A percentile compares a stretch with the other conserved stretches of the same genome.
These are phyloP conservation scores for Chaenocephalus aceratus DNA, from an alignment of 2,113 vertebrate genomes.

Conservation along the genomic window DNA sequence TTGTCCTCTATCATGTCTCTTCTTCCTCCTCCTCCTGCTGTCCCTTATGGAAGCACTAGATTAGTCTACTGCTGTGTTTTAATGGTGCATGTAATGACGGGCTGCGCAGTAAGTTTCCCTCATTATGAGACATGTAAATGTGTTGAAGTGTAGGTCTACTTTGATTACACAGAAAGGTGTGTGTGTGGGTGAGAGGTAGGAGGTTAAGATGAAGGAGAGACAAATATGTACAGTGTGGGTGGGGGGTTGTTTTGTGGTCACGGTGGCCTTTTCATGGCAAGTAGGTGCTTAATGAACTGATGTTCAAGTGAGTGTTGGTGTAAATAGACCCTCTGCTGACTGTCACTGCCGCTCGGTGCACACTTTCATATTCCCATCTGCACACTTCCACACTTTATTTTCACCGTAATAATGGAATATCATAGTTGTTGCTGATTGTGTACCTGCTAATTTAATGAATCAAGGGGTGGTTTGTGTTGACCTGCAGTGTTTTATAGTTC, in stretches of 20 bases:
- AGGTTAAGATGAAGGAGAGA: constrained; percentile 44
- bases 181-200: constrained; percentile 24
- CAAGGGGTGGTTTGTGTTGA: no score
- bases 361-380: neutral
- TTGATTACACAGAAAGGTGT: constrained; percentile 52
- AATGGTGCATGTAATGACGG: constrained; percentile 74
- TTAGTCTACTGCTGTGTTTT: constrained; percentile 75
- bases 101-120: constrained; percentile 49
- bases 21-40: constrained; percentile 19
- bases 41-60: constrained; percentile 57
- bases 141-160: constrained; percentile 65
- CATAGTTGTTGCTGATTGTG: no score
- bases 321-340: constrained; percentile 50
- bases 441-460: no score
- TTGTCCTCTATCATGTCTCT: constrained; percentile 23
- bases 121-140: constrained; percentile 67
- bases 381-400: constrained; percentile 12
- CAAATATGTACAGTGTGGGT: constrained; percentile 57
- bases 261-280: constrained; percentile 68
- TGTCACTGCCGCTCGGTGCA: constrained; percentile 20
- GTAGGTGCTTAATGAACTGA: constrained; percentile 71
- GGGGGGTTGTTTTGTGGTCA: constrained; percentile 69
- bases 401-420: no score
- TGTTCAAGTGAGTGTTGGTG: constrained; percentile 52
- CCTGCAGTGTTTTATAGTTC: no score